phyloP scores from a whole-genome alignment of 2,113 vertebrate species.

The Picathartes gymnocephalus region DNA sequence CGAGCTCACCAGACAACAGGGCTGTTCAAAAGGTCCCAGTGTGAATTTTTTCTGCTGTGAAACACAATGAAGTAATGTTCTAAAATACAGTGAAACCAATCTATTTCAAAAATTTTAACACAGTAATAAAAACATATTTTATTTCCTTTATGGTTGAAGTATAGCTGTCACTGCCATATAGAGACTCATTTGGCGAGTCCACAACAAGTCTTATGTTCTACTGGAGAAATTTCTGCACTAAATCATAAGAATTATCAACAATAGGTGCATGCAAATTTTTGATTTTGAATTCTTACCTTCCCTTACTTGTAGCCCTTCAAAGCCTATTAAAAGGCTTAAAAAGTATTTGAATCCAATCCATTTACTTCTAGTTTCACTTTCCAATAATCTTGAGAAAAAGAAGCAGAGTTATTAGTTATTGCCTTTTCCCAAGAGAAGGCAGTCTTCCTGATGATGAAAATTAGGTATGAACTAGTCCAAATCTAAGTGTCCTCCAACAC shows the following conservation, averaged over 20 bases:
- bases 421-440: not conserved
- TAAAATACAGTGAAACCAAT: not conserved
- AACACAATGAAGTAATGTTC: not conserved
- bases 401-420: not conserved
- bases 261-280: not conserved
- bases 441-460: not conserved
- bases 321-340: not conserved
- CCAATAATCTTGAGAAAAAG: not conserved
- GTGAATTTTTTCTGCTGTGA: not conserved
- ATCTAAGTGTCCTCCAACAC: constrained; percentile 2
- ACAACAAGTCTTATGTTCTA: not conserved
- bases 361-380: not conserved
- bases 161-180: not conserved
- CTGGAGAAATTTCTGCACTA: not conserved
- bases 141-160: not conserved
- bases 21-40: not conserved
- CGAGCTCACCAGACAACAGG: not conserved
- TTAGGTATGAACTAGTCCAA: not conserved
- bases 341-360: not conserved
- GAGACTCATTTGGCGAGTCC: not conserved
- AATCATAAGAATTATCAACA: not conserved
- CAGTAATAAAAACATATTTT: not conserved
- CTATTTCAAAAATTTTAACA: not conserved
- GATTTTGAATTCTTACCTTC: not conserved
- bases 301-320: not conserved